A percentile compares a stretch with the other conserved stretches of the same genome.
Evolutionary conservation across 1,140 invertebrate genomes (phyloP).

Genomic region (Brachionus paranguensis): DNA sequence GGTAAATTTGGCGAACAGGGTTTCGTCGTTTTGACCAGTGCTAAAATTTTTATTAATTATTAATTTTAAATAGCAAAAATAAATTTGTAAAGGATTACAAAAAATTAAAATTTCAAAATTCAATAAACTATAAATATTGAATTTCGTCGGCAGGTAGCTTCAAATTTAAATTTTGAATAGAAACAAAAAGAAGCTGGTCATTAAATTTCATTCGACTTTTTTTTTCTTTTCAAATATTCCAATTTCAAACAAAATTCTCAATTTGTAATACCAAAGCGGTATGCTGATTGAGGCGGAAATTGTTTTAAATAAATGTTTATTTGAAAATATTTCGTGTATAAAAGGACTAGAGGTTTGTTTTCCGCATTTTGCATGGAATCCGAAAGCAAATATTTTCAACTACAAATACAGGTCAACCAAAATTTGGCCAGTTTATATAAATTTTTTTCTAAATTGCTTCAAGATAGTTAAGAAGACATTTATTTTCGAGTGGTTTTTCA

Average conservation of each 20-base stretch:
- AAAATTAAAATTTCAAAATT: neutral
- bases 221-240: neutral
- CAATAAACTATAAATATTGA: slow-evolving; percentile 17
- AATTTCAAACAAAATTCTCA: slow-evolving; percentile 22
- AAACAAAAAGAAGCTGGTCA: neutral
- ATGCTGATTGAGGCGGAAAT: neutral
- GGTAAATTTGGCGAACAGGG: too few species aligned
- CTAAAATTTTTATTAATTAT: too few species aligned
- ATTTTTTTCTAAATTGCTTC: neutral
- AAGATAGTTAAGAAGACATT: slow-evolving; percentile 17
- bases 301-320: neutral
- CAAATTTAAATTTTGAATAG: neutral
- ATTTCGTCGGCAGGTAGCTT: slow-evolving; percentile 9
- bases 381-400: neutral
- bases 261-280: neutral
- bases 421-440: neutral
- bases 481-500: slow-evolving; percentile 14
- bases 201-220: slow-evolving; percentile 25
- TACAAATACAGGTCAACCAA: neutral
- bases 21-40: too few species aligned
- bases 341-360: neutral
- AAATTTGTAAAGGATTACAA: too few species aligned
- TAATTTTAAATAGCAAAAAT: too few species aligned
- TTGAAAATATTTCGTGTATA: neutral
- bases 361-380: neutral